Evolutionary conservation across 53 echinoderm and acorn worm species (phyloP), one percentile per base, ranked within the genome.

Genomic region (Mesocentrotus franciscanus): DNA sequence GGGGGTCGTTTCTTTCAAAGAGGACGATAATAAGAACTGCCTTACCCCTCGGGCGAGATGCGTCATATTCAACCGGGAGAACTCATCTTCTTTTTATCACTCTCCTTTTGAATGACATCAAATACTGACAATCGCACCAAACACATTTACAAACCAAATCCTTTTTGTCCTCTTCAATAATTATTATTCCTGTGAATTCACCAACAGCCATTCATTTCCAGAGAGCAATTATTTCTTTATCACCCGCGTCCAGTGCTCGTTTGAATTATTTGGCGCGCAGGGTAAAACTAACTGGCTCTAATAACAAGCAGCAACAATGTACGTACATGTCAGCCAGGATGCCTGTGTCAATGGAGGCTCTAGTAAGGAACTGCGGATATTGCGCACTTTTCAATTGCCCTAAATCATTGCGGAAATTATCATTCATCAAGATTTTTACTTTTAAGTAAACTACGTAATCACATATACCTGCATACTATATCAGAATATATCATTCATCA

Each of bases 131-230:
- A 87, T 58, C 29, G n/a, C 17, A 27, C 58, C 57, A 11, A 27
- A 22, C 85, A 87, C 87, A 27, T 87, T 9, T 58, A 57, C 17
- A 58, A 87, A 27, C 58, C 56, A 13, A 87, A 26, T 87, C 27
- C 58, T 58, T 58, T 57, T 81, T 57, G 26, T 87, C 87, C 87
- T 75, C 75, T 30, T 87, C 59, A 87, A 87, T 87, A 87, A 87
- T 87, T 59, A 56, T 85, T 85, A 58, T n/a, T 59, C 87, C 58
- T 87, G 12, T 59, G 29, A 12, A 59, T 87, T 87, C 22, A n/a
- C 0, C 27, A 58, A 13, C 5, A 87, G n/a, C n/a, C 87, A 87
- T 87, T 87, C 58, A 59, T 8, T n/a, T 26, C 58, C 59, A 56
- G 58, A 26, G 59, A 29, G 87, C 87, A 27, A n/a, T 87, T 87